These are phyloP conservation scores for Neoitamus cyanurus DNA, from an alignment of 2,888 invertebrate species.

Conservation along the genomic window DNA sequence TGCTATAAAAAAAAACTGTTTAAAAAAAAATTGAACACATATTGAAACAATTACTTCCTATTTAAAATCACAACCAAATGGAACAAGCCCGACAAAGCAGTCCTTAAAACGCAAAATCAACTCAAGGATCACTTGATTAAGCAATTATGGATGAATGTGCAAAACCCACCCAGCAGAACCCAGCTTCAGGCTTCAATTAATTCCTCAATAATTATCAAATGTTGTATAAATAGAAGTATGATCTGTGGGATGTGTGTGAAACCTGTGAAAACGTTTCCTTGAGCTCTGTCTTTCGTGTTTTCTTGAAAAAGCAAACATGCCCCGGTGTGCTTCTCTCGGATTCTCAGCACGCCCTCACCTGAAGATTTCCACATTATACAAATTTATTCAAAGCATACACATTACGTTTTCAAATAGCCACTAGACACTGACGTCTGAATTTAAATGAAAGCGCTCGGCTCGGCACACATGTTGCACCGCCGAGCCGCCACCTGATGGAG, in stretches of 20 bases:
- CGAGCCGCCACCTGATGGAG: neutral
- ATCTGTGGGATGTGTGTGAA: neutral
- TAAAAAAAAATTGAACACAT: no score
- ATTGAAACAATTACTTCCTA: no score
- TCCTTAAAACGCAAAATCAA: neutral
- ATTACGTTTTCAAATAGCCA: slow-evolving; percentile 41
- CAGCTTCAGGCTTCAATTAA: neutral
- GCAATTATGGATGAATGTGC: neutral
- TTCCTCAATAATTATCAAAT: neutral
- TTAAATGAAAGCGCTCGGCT: neutral
- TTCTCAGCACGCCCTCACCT: slow-evolving; percentile 32
- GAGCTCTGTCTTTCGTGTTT: neutral
- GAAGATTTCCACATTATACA: slow-evolving; percentile 40
- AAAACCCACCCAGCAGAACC: neutral
- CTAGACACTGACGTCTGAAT: slow-evolving; percentile 34
- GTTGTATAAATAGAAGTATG: slow-evolving; percentile 18
- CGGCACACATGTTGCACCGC: slow-evolving; percentile 10
- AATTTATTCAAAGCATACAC: slow-evolving; percentile 43
- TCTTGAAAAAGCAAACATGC: slow-evolving; percentile 23
- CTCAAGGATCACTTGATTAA: neutral
- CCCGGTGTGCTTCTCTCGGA: neutral
- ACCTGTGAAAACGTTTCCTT: neutral
- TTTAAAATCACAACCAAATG: no score
- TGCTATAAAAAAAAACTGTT: no score
- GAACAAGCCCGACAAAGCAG: no score